Evolutionary conservation across 2,797 vertebrate species (phyloP).

Genomic region (Buphagus erythrorhynchus): DNA sequence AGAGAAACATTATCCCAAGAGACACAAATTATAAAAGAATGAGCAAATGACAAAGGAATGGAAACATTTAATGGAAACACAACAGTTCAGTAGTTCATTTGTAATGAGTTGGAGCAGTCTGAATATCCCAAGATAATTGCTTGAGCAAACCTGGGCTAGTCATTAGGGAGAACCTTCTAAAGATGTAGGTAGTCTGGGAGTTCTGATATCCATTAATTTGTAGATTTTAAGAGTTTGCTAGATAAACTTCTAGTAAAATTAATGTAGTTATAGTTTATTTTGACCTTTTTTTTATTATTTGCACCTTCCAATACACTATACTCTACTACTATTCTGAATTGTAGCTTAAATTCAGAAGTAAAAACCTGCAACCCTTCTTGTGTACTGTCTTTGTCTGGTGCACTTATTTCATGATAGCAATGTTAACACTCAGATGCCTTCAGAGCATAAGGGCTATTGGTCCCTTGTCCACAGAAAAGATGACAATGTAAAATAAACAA

Average conservation of each 20-base stretch:
- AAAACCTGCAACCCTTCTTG: not conserved
- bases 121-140: not conserved
- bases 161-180: not conserved
- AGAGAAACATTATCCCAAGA: not conserved
- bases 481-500: not conserved
- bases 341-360: not conserved
- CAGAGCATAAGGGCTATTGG: not conserved
- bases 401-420: not conserved
- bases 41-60: not conserved
- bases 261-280: not conserved
- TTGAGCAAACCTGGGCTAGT: not conserved
- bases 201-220: not conserved
- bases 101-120: not conserved
- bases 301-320: not conserved
- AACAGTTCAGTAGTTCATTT: not conserved
- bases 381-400: not conserved
- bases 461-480: not conserved
- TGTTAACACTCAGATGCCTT: not conserved
- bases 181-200: not conserved
- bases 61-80: not conserved
- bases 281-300: not conserved
- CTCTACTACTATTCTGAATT: not conserved
- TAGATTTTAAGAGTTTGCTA: not conserved
- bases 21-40: not conserved
- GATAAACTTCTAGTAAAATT: not conserved